Conservation (phyloP, 2,888 invertebrate species). For the Coleophora flavipennella region DNA sequence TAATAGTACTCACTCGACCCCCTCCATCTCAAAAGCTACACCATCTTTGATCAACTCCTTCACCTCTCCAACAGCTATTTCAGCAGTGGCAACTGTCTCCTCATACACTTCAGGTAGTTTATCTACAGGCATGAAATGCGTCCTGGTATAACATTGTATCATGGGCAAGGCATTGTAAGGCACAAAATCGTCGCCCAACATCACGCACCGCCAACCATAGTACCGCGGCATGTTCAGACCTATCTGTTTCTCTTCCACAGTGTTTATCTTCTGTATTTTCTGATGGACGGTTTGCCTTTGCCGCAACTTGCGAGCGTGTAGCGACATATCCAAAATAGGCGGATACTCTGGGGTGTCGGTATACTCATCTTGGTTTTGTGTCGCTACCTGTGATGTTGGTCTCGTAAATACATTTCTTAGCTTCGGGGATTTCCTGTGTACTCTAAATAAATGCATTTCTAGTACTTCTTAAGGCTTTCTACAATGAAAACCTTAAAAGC, state of each 20-base stretch:
- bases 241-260: conserved; percentile 88
- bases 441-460: conserved; percentile 46
- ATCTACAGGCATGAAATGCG: conserved; percentile 75
- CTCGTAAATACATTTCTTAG: conserved; percentile 33
- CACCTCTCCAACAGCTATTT: conserved; percentile 62
- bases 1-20: conserved; percentile 64
- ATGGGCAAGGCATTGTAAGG: conserved; percentile 80
- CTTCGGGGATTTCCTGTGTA: conserved; percentile 43
- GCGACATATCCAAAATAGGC: conserved; percentile 74
- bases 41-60: conserved; percentile 76
- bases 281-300: conserved; percentile 62
- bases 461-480: background rate
- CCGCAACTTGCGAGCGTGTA: conserved; percentile 57
- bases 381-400: conserved; percentile 35
- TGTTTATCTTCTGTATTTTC: conserved; percentile 75
- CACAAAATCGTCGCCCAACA: conserved; percentile 71
- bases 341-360: conserved; percentile 68
- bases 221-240: conserved; percentile 87
- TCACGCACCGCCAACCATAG: conserved; percentile 81
- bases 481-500: background rate
- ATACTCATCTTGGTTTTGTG: conserved; percentile 50
- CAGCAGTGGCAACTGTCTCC: conserved; percentile 54
- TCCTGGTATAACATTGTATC: conserved; percentile 84
- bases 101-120: conserved; percentile 75
- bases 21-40: conserved; percentile 74